Evolutionary conservation across 2,888 invertebrate species (phyloP).

Genomic region (Drosophila ustulata): DNA sequence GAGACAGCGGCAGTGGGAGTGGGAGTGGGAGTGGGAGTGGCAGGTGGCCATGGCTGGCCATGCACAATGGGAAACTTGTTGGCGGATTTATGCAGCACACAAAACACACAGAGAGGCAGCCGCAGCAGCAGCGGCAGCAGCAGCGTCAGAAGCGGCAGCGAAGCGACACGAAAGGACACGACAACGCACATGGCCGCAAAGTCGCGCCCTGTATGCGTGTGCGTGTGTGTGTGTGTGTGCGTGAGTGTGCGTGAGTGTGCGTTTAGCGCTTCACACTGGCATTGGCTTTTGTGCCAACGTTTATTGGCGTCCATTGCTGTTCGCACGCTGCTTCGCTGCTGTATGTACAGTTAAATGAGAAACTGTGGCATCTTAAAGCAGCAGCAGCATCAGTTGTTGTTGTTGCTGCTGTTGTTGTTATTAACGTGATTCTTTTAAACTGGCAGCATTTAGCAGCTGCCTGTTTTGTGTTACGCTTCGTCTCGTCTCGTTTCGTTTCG

Average conservation of each 20-base stretch:
- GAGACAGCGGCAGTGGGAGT: not conserved
- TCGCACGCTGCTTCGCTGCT: constrained; percentile 67
- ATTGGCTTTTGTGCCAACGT: constrained; percentile 54
- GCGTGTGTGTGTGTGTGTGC: constrained; percentile 25
- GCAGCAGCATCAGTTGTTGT: constrained; percentile 19
- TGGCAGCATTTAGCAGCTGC: constrained; percentile 49
- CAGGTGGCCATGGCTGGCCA: constrained; percentile 47
- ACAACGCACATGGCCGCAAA: constrained; percentile 67
- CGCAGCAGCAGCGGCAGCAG: constrained; percentile 19
- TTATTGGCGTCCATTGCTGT: constrained; percentile 72
- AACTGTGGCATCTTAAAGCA: constrained; percentile 55
- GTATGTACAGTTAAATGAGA: constrained; percentile 38
- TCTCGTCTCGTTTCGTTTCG: not conserved
- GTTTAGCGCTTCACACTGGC: constrained; percentile 58
- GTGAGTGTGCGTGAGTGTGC: constrained; percentile 39
- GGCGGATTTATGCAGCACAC: constrained; percentile 76
- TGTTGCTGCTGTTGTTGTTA: constrained; percentile 15
- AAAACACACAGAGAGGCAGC: constrained; percentile 28
- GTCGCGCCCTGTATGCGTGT: constrained; percentile 29
- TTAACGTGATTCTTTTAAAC: constrained; percentile 46
- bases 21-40: constrained; percentile 28
- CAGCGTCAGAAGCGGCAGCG: constrained; percentile 30
- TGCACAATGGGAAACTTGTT: constrained; percentile 81
- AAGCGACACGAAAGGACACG: constrained; percentile 53
- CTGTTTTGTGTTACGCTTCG: constrained; percentile 21